Percentiles rank a stretch among this genome's conserved stretches.
phyloP scores from a whole-genome alignment of 2,797 vertebrate species.

The Clarias laeviceps region DNA sequence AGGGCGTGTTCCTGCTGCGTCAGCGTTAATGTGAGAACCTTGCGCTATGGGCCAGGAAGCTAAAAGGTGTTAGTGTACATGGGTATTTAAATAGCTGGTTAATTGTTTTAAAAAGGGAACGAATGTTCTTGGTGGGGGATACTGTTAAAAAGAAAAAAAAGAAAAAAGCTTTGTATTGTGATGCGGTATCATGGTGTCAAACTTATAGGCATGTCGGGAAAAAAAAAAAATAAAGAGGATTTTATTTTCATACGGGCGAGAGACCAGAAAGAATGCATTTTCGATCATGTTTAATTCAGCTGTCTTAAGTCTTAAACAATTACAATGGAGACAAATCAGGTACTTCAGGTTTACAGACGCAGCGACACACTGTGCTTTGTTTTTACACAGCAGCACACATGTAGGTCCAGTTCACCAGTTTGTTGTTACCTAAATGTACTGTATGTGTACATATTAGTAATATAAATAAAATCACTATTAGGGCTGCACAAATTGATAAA shows the following conservation, averaged over 20 bases:
- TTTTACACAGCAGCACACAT: neutral
- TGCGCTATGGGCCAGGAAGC: constrained; percentile 13
- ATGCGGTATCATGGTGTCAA: neutral
- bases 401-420: neutral
- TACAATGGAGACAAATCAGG: neutral
- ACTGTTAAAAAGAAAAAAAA: no score
- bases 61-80: neutral
- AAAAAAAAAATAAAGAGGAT: neutral
- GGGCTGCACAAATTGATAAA: no score
- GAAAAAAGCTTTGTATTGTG: neutral
- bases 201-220: neutral
- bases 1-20: constrained; percentile 28
- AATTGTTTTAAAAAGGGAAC: neutral
- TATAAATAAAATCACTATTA: no score
- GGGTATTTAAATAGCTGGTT: neutral
- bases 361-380: no score
- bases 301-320: neutral
- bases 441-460: neutral
- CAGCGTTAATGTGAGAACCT: constrained; percentile 27
- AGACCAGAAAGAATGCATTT: neutral
- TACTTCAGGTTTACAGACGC: neutral
- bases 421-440: neutral
- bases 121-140: neutral
- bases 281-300: neutral
- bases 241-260: neutral